Conservation (phyloP, 2,888 invertebrate genomes). For the Volucella inflata region DNA sequence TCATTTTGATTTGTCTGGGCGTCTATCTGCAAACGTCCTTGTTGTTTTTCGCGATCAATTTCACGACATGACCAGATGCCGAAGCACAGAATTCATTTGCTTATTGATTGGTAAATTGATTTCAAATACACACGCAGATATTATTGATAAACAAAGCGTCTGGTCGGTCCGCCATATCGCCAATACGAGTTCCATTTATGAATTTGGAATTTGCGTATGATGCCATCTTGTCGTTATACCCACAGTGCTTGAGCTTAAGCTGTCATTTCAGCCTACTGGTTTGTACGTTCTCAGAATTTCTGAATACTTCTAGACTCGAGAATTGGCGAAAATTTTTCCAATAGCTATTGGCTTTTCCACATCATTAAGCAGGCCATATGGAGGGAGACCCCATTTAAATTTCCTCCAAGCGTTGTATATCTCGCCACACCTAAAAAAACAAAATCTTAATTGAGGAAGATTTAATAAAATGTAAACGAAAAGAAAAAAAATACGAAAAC, state of each 20-base stretch:
- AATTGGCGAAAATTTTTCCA: conserved; percentile 47
- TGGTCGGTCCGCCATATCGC: neutral
- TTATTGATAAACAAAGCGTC: conserved; percentile 10
- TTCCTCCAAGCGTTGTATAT: conserved; percentile 20
- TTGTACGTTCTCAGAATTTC: neutral
- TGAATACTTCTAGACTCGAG: conserved; percentile 17
- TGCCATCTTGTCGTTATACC: conserved; percentile 46
- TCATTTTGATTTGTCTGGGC: neutral
- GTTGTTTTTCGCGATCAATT: conserved; percentile 43
- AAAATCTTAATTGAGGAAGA: conserved; percentile 55
- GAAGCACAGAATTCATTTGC: conserved; percentile 56
- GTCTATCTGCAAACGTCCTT: conserved; percentile 22
- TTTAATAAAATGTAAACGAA: conserved; percentile 57
- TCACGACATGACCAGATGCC: conserved; percentile 62
- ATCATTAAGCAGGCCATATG: conserved; percentile 64
- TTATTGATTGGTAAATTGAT: conserved; percentile 70
- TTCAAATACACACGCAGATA: conserved; percentile 40
- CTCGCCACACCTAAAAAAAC: conserved; percentile 64
- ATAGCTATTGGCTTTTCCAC: conserved; percentile 67
- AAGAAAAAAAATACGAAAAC: conserved; percentile 27
- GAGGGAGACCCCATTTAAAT: conserved; percentile 35
- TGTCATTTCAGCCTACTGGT: conserved; percentile 2
- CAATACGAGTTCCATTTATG: conserved; percentile 46
- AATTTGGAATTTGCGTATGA: conserved; percentile 38
- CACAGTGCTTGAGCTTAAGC: conserved; percentile 30